Base-by-base conservation (phyloP, 2,888 invertebrate genomes). In the Lamproptera curius region DNA sequence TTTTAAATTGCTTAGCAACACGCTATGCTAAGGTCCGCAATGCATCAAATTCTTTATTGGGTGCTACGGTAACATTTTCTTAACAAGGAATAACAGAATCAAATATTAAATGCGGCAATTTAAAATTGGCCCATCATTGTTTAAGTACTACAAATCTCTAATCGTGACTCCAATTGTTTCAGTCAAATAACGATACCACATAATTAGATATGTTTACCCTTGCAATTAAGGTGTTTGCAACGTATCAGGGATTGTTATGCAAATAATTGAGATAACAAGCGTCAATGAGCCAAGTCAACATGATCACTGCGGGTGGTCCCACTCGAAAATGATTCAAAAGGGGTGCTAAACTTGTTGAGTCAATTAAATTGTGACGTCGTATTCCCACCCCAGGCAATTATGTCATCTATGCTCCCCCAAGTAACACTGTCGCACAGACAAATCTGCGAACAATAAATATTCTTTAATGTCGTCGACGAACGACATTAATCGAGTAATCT, bases 351-450 rank as follows among this genome's bases (percentile, higher is more conserved):
- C 79, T 80, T 78, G 77, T 83, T 77, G 80, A 80, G 76, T 69
- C 75, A 76, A 83, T 83, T 81, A 79, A 79, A 73, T 67, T 71
- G 62, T 67, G 67, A 67, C 68, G 72, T 73, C 70, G 75, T 75
- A 77, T 78, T 72, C 70, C 67, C 67, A 73, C 80, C 76, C 74
- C 72, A 72, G 79, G 77, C 79, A 81, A 81, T 83, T 80, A 76
- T 72, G 74, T 69, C 72, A 73, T 77, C 70, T 72, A 66, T 60
- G 63, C 59, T 61, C 68, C 76, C 76, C 66, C 65, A 67, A 71
- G 69, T 71, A 67, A 72, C 53, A 73, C 76, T 71, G 67, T 69
- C 63, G 65, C 75, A 70, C 70, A 67, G 67, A 71, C 71, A 62
- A 49, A 59, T 59, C 59, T 59, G 56, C 54, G 57, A 51, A 57